Conservation (phyloP, 2,888 invertebrate genomes). For the Dolomedes plantarius region DNA sequence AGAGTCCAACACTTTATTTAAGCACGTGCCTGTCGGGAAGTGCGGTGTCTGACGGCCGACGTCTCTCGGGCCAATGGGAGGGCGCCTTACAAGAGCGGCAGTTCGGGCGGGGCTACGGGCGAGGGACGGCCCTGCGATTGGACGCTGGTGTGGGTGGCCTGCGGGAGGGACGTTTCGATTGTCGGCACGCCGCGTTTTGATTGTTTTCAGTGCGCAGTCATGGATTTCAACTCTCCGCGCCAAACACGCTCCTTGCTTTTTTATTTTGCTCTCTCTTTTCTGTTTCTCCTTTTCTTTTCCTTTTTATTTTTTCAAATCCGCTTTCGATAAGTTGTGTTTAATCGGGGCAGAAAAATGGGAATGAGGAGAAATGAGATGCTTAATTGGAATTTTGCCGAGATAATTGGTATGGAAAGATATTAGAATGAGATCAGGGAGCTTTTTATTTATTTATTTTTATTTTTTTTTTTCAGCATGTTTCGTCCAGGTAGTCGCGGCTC, state of each 20-base stretch:
- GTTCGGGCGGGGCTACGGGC: conserved; percentile 1
- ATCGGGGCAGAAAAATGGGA: background rate
- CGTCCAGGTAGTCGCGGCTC: no score
- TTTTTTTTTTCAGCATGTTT: no score
- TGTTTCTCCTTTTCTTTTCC: background rate
- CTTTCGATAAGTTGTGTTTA: background rate
- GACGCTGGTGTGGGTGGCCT: background rate
- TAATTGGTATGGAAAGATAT: conserved; percentile 1
- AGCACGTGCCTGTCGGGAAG: conserved; percentile 46
- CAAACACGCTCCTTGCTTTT: no score
- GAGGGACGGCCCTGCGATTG: conserved; percentile 16
- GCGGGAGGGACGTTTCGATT: background rate
- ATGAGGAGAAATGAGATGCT: conserved; percentile 4
- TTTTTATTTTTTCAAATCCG: background rate
- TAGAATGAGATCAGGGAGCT: background rate
- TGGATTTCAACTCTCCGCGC: no score
- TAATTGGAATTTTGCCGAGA: conserved; percentile 2
- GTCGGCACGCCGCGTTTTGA: background rate
- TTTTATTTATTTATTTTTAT: no score
- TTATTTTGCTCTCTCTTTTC: no score
- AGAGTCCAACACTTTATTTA: conserved; percentile 60
- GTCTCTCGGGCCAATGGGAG: conserved; percentile 35
- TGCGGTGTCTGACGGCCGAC: conserved; percentile 10
- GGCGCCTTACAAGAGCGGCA: conserved; percentile 37
- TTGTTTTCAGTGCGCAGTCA: conserved; percentile 10